Percentiles rank a stretch among this genome's conserved stretches.
Evolutionary conservation across 2,797 vertebrate species (phyloP).

Genomic region (Sebastolobus alascanus): DNA sequence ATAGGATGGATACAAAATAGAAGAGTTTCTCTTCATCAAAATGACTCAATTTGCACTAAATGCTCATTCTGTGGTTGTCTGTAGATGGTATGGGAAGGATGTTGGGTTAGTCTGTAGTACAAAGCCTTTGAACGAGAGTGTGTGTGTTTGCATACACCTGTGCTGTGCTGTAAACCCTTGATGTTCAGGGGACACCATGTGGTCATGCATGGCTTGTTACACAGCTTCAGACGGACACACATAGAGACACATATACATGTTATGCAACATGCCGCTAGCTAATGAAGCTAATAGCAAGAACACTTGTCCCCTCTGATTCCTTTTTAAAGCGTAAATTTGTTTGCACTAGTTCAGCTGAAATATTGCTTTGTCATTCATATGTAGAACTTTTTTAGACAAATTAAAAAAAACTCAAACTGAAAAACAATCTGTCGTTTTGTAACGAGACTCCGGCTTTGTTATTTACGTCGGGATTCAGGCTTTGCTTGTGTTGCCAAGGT

Average conservation of each 20-base stretch:
- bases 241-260: background rate
- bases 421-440: background rate
- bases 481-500: slow-evolving; percentile 10
- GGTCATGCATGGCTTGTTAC: slow-evolving; percentile 39
- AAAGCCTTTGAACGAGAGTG: slow-evolving; percentile 18
- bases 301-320: background rate
- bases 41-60: background rate
- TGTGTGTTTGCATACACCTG: slow-evolving; percentile 17
- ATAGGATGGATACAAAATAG: background rate
- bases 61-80: background rate
- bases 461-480: slow-evolving; percentile 1
- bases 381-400: background rate
- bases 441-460: background rate
- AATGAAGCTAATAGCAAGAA: background rate
- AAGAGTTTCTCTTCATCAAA: background rate
- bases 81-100: background rate
- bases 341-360: background rate
- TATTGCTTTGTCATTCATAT: background rate
- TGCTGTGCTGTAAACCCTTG: slow-evolving; percentile 18
- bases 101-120: slow-evolving; percentile 1
- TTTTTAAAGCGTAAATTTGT: background rate
- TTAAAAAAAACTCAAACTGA: background rate
- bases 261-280: background rate
- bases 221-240: slow-evolving; percentile 47
- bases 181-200: slow-evolving; percentile 46